phyloP scores from a whole-genome alignment of 2,113 vertebrate genomes.

The Eptesicus fuscus region DNA sequence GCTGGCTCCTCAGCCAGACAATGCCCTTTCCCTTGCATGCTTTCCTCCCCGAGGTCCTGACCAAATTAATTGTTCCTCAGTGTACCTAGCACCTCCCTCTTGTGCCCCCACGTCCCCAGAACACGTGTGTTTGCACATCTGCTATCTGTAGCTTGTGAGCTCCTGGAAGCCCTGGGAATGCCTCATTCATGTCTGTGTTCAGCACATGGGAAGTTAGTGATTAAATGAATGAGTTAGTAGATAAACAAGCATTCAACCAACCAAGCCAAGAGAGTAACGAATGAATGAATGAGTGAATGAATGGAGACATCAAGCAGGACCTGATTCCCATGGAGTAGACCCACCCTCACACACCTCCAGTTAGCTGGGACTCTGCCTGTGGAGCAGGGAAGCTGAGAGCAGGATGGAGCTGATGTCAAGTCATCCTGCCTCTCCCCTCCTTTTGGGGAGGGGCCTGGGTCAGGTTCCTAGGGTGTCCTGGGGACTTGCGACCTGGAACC shows the following conservation, averaged over 20 bases:
- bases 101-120: not conserved
- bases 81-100: not conserved
- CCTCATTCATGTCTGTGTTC: not conserved
- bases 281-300: not conserved
- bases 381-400: not conserved
- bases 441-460: not conserved
- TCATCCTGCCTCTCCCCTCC: not conserved
- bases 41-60: not conserved
- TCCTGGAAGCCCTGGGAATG: not conserved
- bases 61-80: not conserved
- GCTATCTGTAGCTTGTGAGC: not conserved
- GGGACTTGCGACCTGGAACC: not conserved
- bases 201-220: not conserved
- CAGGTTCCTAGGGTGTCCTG: not conserved
- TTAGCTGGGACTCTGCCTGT: not conserved
- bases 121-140: rapidly evolving
- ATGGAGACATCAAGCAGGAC: not conserved
- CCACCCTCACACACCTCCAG: rapidly evolving
- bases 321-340: not conserved
- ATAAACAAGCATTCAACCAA: not conserved
- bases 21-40: not conserved
- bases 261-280: not conserved
- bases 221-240: not conserved
- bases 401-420: not conserved
- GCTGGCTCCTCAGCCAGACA: not conserved